A percentile compares a stretch with the other conserved stretches of the same genome.
Conservation (phyloP, 2,888 invertebrate genomes). For the Luperina testacea region DNA sequence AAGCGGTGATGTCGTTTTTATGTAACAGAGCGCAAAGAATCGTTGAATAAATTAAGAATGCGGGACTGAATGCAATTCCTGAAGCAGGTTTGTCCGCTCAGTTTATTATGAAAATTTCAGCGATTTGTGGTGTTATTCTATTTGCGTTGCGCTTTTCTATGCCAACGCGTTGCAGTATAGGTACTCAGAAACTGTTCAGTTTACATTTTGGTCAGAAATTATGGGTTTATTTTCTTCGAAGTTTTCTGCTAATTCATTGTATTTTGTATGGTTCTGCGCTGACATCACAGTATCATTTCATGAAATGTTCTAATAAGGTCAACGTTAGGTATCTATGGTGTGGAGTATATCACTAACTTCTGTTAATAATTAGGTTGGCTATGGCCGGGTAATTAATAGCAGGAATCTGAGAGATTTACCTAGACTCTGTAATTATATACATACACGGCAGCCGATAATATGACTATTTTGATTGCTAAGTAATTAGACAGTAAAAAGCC, state of each 20-base stretch:
- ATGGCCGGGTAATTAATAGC: slow-evolving; percentile 12
- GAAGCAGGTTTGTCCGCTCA: slow-evolving; percentile 36
- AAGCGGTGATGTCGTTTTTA: slow-evolving; percentile 28
- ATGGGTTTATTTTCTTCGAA: background rate
- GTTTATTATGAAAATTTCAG: slow-evolving; percentile 45
- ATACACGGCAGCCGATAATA: background rate
- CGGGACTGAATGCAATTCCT: slow-evolving; percentile 37
- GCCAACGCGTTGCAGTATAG: background rate
- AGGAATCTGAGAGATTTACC: background rate
- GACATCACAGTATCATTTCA: background rate
- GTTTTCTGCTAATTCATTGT: background rate
- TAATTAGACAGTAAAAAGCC: background rate
- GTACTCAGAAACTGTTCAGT: background rate
- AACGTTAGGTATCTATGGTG: background rate
- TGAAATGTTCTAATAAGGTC: background rate
- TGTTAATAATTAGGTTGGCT: slow-evolving; percentile 7
- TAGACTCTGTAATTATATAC: slow-evolving; percentile 6
- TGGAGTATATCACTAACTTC: too few relatives aligned
- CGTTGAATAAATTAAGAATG: slow-evolving; percentile 56
- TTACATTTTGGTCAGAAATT: background rate
- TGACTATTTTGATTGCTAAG: background rate
- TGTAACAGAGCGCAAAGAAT: slow-evolving; percentile 56
- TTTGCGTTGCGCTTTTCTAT: slow-evolving; percentile 21
- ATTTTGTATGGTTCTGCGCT: background rate
- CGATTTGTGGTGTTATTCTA: slow-evolving; percentile 25